Percentiles rank a stretch among this genome's conserved stretches.
These are phyloP conservation scores for Euthynnus affinis DNA, from an alignment of 2,797 vertebrate genomes.

Conservation along the genomic window DNA sequence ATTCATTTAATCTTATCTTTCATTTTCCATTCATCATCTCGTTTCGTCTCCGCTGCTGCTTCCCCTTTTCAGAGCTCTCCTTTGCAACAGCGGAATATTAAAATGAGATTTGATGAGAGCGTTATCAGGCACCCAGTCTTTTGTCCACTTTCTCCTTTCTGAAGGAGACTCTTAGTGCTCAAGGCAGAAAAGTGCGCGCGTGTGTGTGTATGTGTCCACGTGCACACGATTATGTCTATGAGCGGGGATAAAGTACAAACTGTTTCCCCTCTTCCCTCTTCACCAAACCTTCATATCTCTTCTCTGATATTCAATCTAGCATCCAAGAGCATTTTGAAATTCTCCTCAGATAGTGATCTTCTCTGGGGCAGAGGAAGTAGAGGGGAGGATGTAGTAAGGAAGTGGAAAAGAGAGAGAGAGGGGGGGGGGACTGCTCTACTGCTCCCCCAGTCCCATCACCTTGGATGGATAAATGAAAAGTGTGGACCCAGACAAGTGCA, in stretches of 20 bases:
- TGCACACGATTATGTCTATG: constrained; percentile 18
- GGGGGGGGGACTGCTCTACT: background rate
- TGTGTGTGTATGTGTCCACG: constrained; percentile 17
- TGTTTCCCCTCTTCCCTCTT: constrained; percentile 27
- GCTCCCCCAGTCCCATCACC: constrained; percentile 30
- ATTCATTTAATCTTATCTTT: constrained; percentile 82
- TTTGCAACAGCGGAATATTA: constrained; percentile 79
- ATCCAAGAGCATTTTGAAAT: constrained; percentile 67
- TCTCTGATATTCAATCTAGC: constrained; percentile 58
- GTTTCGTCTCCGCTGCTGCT: constrained; percentile 60
- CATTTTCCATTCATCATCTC: constrained; percentile 76
- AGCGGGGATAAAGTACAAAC: constrained; percentile 46
- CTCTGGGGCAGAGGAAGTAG: constrained; percentile 31
- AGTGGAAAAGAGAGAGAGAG: constrained; percentile 17
- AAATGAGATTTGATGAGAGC: constrained; percentile 83
- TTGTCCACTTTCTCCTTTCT: constrained; percentile 79
- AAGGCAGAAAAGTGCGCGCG: constrained; percentile 36
- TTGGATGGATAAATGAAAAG: constrained; percentile 62
- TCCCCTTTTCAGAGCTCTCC: constrained; percentile 64
- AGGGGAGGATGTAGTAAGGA: constrained; percentile 38
- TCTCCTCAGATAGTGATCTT: constrained; percentile 63
- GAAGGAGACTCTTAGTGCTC: constrained; percentile 73
- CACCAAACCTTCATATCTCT: constrained; percentile 56
- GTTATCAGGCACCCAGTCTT: constrained; percentile 77
- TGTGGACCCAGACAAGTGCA: constrained; percentile 51